Percentiles rank a stretch among this genome's conserved stretches.
phyloP scores from a whole-genome alignment of 2,888 invertebrate genomes.

The Tinea pellionella region DNA sequence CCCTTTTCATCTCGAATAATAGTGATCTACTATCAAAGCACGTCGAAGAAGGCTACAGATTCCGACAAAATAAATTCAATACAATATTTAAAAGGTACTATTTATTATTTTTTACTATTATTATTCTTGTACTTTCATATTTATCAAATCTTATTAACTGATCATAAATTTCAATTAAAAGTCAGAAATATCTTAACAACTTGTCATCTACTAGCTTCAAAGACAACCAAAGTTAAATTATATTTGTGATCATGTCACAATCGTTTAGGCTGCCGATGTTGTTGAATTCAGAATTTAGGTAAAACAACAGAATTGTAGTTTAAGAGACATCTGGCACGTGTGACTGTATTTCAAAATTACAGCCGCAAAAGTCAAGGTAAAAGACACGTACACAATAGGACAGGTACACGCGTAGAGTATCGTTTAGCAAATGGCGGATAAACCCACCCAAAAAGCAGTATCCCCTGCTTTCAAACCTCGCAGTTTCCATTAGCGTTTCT shows the following conservation, averaged over 20 bases:
- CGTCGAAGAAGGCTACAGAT: too few relatives aligned
- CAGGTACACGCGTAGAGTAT: background rate
- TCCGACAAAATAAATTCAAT: too few relatives aligned
- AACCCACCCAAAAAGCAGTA: conserved; percentile 11
- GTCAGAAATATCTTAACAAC: background rate
- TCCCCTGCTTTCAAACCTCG: conserved; percentile 13
- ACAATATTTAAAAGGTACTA: too few relatives aligned
- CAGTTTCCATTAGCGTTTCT: conserved; percentile 25
- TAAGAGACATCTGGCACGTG: background rate
- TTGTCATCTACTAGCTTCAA: conserved; percentile 9
- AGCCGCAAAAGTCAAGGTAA: background rate
- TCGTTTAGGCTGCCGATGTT: conserved; percentile 27
- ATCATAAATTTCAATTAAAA: background rate
- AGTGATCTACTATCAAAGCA: conserved; percentile 23
- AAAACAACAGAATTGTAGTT: background rate
- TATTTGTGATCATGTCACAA: conserved; percentile 22
- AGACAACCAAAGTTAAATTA: conserved; percentile 32
- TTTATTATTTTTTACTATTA: too few relatives aligned
- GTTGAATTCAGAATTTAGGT: background rate
- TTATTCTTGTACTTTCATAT: too few relatives aligned
- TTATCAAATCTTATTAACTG: background rate
- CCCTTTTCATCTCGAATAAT: conserved; percentile 40
- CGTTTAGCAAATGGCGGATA: conserved; percentile 15
- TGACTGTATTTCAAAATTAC: background rate
- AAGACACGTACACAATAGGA: background rate